Base-by-base conservation (phyloP, 64 coral and sea anemone species). In the Pocillopora damicornis region DNA sequence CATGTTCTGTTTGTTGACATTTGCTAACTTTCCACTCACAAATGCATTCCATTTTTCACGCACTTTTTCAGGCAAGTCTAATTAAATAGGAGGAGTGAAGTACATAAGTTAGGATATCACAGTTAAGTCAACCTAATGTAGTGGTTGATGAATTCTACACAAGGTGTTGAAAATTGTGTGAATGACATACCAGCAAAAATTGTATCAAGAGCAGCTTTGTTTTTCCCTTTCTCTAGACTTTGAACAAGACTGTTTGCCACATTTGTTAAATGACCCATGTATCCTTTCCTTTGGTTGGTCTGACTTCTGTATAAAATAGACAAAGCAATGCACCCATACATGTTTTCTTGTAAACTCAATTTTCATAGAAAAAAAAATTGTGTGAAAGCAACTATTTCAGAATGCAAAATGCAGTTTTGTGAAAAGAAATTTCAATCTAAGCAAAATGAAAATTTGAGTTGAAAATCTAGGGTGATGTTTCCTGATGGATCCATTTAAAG, bases 261-360 rank as follows among this genome's bases (percentile, higher is more conserved):
- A 68, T 95, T 99, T 56, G 97, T 95, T 60, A 99, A 81, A 76
- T 99, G 97, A 36, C 97, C 97, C 97, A 99, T 99, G 22, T 99
- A 95, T 22, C 97, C 97, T 63, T 85, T 92, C 15, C 90, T 80
- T 5, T 92, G 78, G 37, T 73, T 85, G 22, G 9, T 23, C 37
- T 45, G 81, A 18, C 64, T 13, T 26, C 81, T 85, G 37, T 16
- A 58, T 72, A 58, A 81, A 81, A 35, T 4, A 81, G 36, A 59
- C 0, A 20, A 81, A 37, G 51, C 12, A 25, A 37, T 17, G 26
- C 4, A 6, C 16, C 37, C 20, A 34, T 51, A 22, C 16, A 18
- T 15, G 5, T 20, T 51, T 51, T 51, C 42, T 51, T 51, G 7
- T 51, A 51, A 2, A 51, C 2, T 7, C 42, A 10, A 65, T 25